Evolutionary conservation across 2,888 invertebrate genomes (phyloP).

Genomic region (Atrina japonica): DNA sequence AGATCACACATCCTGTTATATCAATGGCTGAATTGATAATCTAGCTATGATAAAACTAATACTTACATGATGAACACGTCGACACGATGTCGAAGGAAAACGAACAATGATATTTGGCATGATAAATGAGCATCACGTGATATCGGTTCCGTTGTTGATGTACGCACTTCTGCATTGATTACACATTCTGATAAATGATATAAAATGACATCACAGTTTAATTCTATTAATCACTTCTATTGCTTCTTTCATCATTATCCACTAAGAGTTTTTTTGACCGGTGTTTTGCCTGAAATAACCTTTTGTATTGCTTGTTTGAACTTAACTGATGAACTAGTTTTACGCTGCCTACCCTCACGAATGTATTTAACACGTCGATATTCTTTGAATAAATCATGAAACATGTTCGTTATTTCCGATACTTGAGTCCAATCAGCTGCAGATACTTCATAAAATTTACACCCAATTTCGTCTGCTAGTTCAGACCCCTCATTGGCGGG

Average conservation of each 20-base stretch:
- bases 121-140: no score
- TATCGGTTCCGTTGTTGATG: no score
- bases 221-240: no score
- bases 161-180: no score
- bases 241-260: conserved; percentile 9
- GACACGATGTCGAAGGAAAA: not conserved
- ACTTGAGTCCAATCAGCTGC: conserved; percentile 78
- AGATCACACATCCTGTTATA: no score
- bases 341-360: conserved; percentile 67
- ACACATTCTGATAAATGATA: no score
- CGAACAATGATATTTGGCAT: no score
- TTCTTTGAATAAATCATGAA: conserved; percentile 75
- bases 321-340: conserved; percentile 73
- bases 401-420: conserved; percentile 69
- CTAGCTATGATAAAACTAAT: no score
- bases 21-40: no score
- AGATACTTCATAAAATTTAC: conserved; percentile 75
- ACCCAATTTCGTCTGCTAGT: conserved; percentile 74
- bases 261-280: conserved; percentile 44
- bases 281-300: conserved; percentile 68
- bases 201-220: no score
- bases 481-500: conserved; percentile 68
- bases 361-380: conserved; percentile 61
- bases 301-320: conserved; percentile 74
- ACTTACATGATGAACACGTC: not conserved